These are phyloP conservation scores for Rhabdomys dilectus DNA, from an alignment of 2,113 vertebrate genomes.

Conservation along the genomic window DNA sequence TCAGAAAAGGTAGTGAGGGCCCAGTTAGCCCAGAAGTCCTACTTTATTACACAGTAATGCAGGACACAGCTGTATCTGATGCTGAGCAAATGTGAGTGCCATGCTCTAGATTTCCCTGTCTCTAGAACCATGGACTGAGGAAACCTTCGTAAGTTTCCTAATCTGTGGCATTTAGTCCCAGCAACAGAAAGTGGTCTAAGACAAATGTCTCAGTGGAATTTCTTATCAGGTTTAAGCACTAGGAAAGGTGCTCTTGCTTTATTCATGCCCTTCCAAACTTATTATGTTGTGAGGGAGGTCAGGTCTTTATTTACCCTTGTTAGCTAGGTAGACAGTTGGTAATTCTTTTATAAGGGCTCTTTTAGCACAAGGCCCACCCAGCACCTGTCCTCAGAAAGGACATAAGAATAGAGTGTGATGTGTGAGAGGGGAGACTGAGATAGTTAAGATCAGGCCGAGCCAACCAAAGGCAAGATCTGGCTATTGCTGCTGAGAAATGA, in stretches of 20 bases:
- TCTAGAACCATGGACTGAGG: not conserved
- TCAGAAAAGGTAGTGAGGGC: not conserved
- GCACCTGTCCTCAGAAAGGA: not conserved
- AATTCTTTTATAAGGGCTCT: too few species aligned
- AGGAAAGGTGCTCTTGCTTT: not conserved
- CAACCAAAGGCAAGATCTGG: not conserved
- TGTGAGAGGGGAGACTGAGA: not conserved
- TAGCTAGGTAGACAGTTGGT: not conserved
- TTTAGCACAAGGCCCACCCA: too few species aligned
- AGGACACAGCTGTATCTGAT: not conserved
- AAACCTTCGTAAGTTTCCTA: not conserved
- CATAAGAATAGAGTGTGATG: not conserved
- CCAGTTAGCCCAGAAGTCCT: not conserved
- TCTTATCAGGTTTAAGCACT: not conserved
- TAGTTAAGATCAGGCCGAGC: not conserved
- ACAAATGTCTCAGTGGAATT: not conserved
- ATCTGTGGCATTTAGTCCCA: not conserved
- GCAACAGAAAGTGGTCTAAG: not conserved
- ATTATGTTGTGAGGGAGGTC: not conserved
- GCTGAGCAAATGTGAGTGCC: not conserved
- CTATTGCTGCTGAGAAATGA: not conserved
- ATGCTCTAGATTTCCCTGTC: not conserved
- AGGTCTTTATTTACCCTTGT: not conserved
- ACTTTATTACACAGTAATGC: too few species aligned
- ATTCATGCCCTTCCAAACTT: not conserved